Evolutionary conservation across 2,797 vertebrate species (phyloP), one percentile per base, ranked within the genome.

Genomic region (Emys orbicularis): DNA sequence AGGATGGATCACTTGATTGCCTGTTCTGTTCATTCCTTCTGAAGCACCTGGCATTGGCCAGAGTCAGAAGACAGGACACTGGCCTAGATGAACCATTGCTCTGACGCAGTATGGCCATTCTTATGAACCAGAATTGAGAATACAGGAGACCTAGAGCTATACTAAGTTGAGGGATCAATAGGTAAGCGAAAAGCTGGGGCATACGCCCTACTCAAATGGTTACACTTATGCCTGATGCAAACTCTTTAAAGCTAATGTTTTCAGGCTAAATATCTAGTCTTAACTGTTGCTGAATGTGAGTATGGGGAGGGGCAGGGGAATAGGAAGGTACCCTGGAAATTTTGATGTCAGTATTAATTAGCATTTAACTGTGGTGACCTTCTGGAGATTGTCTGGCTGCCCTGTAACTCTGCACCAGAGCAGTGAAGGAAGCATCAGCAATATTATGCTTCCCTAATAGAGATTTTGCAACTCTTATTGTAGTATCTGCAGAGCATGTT

Each of bases 261-360:
- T 16, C 74, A 8, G 2, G 27, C 25, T 41, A 47, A 77, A 77
- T 29, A 29, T 49, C 44, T 47, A 29, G 25, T 77, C 74, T 49
- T 77, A 27, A 4, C n/a, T 8, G 5, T 15, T 87, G 13, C 12
- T 61, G 44, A 47, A 47, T 27, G 44, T 9, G 0, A 3, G 11
- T 0, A 8, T 74, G 79, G 79, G 44, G 25, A 79, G 27, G 3
- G 52, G 87, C 50, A 90, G 12, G 4, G 91, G 4, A 12, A 4
- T 0, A 68, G 0, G 84, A 27, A 79, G 15, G 61, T 77, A 15
- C 25, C 23, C 6, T 5, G 47, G 6, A 85, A 77, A 72, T 72
- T 1, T 10, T 72, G 19, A 12, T 15, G 3, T 19, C 15, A 9
- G 23, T 53, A 65, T 3, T 76, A 47, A 2, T 56, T 56, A 6